Evolutionary conservation across 2,797 vertebrate genomes (phyloP).

Genomic region (Anguilla marmorata): DNA sequence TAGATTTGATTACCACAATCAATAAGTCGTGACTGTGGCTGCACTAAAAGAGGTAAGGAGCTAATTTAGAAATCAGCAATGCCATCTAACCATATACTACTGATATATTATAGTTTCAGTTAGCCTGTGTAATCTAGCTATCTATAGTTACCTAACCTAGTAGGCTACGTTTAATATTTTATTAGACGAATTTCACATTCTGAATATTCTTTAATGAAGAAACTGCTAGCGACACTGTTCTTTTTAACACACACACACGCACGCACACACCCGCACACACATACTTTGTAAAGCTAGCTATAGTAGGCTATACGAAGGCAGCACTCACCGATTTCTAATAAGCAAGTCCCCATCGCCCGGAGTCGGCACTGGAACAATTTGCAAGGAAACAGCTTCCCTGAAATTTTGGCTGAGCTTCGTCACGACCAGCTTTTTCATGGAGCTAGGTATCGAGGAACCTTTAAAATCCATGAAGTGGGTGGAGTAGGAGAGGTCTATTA

Average conservation of each 20-base stretch:
- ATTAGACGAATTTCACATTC: background rate
- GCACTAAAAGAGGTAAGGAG: conserved; percentile 66
- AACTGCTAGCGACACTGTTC: background rate
- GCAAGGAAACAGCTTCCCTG: conserved; percentile 78
- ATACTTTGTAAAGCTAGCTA: background rate
- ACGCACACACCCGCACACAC: conserved; percentile 22
- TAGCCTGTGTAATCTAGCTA: background rate
- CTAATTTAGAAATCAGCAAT: conserved; percentile 55
- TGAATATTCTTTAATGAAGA: background rate
- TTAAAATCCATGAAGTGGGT: conserved; percentile 92
- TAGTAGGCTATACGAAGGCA: conserved; percentile 15
- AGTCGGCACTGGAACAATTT: conserved; percentile 78
- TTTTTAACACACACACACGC: background rate
- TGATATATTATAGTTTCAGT: background rate
- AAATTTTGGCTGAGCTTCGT: conserved; percentile 85
- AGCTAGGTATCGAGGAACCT: conserved; percentile 82
- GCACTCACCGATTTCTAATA: conserved; percentile 89
- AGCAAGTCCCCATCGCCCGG: conserved; percentile 88
- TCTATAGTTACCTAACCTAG: background rate
- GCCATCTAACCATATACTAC: background rate
- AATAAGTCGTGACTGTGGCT: conserved; percentile 45
- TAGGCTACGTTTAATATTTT: background rate
- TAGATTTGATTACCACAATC: conserved; percentile 55
- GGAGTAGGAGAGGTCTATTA: conserved; percentile 89
- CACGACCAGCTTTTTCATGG: conserved; percentile 87